Evolutionary conservation across 2,888 invertebrate genomes (phyloP), one percentile per base, ranked within the genome.

Genomic region (Oscheius sp.): DNA sequence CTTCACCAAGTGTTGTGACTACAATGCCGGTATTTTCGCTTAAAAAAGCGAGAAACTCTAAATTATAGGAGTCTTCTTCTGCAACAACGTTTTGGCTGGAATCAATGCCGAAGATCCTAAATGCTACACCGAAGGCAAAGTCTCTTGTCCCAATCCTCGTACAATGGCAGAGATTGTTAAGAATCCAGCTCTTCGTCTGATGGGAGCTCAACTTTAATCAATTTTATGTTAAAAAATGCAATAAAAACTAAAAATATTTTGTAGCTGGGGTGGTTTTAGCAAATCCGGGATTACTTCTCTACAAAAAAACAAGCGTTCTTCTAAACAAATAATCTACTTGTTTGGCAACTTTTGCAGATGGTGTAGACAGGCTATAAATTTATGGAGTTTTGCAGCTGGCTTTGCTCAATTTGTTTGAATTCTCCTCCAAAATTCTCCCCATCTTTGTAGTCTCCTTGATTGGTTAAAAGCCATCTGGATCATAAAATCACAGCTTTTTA

Each of bases 31-130:
- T 25, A n/a, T n/a, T n/a, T n/a, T n/a, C n/a, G n/a, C n/a, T n/a
- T n/a, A n/a, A n/a, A n/a, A n/a, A n/a, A n/a, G n/a, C n/a, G n/a
- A n/a, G n/a, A n/a, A n/a, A n/a, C n/a, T n/a, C n/a, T n/a, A n/a
- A n/a, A n/a, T n/a, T n/a, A n/a, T n/a, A n/a, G n/a, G n/a, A n/a
- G 76, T 74, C 25, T 76, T 73, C 50, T 73, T 74, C 31, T 76
- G 76, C 55, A 74, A 71, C 42, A 70, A 71, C 5, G 61, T 70
- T 42, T 17, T 74, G 34, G 68, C 17, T 15, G 69, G 64, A 31
- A 31, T 64, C 34, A 64, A 34, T 31, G 64, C 64, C 31, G 17
- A 34, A 6, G 48, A 64, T 2, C 48, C 48, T 5, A n/a, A 33
- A 34, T 64, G 48, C 23, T 64, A 50, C 33, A 50, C n/a, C 15